Conservation (phyloP, 1,140 invertebrate species). For the Mamestra configurata region DNA sequence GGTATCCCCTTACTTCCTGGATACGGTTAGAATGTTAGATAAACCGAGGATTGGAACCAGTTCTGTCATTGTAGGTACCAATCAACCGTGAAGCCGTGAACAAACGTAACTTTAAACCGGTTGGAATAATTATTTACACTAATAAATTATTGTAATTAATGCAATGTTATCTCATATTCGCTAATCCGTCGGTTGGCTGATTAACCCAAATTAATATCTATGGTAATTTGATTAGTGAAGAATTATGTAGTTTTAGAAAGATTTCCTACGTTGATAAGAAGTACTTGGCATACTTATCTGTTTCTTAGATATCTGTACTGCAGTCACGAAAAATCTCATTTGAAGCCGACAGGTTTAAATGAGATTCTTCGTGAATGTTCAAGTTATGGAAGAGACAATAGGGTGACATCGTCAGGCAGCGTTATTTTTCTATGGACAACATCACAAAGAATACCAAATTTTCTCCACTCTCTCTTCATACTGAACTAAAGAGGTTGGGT, state of each 20-base stretch:
- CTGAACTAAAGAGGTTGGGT: no score
- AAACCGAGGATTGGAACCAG: conserved; percentile 30
- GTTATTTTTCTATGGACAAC: no score
- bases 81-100: conserved; percentile 10
- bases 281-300: no score
- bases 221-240: background rate
- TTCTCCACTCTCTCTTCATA: no score
- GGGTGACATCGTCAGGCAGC: no score
- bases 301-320: no score
- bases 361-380: no score
- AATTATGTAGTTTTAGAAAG: background rate
- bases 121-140: conserved; percentile 6
- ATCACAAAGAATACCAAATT: no score
- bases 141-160: conserved; percentile 39
- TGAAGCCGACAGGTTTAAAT: no score
- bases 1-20: conserved; percentile 38
- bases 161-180: conserved; percentile 30
- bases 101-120: conserved; percentile 20
- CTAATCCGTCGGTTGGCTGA: conserved; percentile 33
- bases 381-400: no score
- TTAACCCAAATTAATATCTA: conserved; percentile 19
- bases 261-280: background rate
- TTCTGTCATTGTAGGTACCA: background rate
- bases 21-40: conserved; percentile 23
- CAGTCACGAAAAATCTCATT: no score